A percentile compares a stretch with the other conserved stretches of the same genome.
phyloP scores from a whole-genome alignment of 2,797 vertebrate species.

The Micropoecilia bifurca region DNA sequence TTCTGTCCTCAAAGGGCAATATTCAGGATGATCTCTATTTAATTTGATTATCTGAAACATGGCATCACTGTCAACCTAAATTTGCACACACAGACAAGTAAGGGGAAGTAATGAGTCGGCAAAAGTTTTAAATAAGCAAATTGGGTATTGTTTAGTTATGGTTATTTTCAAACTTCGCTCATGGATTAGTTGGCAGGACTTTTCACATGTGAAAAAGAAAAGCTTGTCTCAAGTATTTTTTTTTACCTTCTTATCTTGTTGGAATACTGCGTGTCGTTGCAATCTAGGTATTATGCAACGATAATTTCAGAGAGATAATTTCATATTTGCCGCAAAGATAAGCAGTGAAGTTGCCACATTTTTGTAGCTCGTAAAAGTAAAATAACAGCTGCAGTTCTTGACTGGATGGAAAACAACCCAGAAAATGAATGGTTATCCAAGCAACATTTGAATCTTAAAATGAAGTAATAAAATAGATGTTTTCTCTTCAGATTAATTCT shows the following conservation, averaged over 20 bases:
- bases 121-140: conserved; percentile 3
- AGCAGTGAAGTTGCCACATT: background rate
- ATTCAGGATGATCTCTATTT: background rate
- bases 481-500: background rate
- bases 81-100: background rate
- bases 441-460: background rate
- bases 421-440: background rate
- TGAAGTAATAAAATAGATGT: background rate
- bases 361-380: background rate
- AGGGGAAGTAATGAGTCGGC: background rate
- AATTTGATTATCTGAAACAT: conserved; percentile 7
- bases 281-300: background rate
- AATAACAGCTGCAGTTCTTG: background rate
- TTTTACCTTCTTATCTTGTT: background rate
- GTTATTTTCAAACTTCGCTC: background rate
- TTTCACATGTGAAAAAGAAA: background rate
- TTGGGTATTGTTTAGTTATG: background rate
- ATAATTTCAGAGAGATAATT: background rate
- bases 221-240: background rate
- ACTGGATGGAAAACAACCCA: background rate
- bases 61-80: too few relatives aligned
- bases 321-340: background rate
- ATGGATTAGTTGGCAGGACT: background rate
- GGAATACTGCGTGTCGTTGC: background rate
- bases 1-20: background rate